Percentiles rank a stretch among this genome's conserved stretches.
Conservation (phyloP, 2,888 invertebrate species). For the Synanthedon tipuliformis region DNA sequence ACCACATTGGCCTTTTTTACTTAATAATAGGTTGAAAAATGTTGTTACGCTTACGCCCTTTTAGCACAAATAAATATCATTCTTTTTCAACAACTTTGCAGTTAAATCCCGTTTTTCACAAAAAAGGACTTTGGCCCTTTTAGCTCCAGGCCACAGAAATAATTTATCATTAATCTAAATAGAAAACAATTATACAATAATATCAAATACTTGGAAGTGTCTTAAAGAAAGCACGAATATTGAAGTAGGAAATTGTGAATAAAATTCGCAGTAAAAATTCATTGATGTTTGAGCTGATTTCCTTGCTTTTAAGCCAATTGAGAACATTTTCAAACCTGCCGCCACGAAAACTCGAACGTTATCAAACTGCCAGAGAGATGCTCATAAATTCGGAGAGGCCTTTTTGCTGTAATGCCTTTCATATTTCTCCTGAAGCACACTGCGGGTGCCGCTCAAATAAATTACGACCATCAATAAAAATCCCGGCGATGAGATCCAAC, state of each 20-base stretch:
- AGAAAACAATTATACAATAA: background rate
- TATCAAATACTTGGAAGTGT: background rate
- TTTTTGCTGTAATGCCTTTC: slow-evolving; percentile 68
- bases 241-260: background rate
- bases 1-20: too few relatives aligned
- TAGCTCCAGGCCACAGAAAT: too few relatives aligned
- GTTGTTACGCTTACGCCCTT: too few relatives aligned
- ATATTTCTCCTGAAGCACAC: slow-evolving; percentile 64
- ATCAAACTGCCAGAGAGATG: slow-evolving; percentile 61
- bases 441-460: slow-evolving; percentile 67
- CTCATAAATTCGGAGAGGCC: slow-evolving; percentile 66
- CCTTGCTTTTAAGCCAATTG: slow-evolving; percentile 36
- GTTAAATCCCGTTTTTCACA: too few relatives aligned
- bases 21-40: too few relatives aligned
- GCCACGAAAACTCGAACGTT: slow-evolving; percentile 40
- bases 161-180: too few relatives aligned
- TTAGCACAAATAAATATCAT: too few relatives aligned
- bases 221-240: background rate
- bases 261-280: slow-evolving; percentile 14
- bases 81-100: too few relatives aligned
- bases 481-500: slow-evolving; percentile 56
- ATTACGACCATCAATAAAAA: slow-evolving; percentile 69
- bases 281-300: slow-evolving; percentile 22
- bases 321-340: slow-evolving; percentile 32
- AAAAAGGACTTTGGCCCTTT: too few relatives aligned